Percentiles rank a stretch among this genome's conserved stretches.
phyloP scores from a whole-genome alignment of 2,113 vertebrate genomes.

The Myrmophylax atrothorax region DNA sequence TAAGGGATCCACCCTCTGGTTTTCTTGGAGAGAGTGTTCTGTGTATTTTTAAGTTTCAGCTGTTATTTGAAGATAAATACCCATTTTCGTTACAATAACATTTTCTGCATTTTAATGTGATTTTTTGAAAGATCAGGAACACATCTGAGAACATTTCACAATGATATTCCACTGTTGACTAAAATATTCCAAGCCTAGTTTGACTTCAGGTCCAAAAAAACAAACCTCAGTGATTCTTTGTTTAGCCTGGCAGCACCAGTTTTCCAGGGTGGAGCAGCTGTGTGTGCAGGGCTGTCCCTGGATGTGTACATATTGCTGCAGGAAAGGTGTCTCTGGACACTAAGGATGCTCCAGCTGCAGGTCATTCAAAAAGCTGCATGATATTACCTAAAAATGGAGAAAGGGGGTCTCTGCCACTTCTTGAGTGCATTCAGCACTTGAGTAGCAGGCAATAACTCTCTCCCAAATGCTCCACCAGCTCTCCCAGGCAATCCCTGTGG shows the following conservation, averaged over 20 bases:
- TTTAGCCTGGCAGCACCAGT: not conserved
- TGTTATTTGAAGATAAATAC: not conserved
- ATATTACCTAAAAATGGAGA: not conserved
- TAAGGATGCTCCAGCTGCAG: not conserved
- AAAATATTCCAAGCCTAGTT: not conserved
- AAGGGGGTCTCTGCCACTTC: not conserved
- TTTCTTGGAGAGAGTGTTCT: not conserved
- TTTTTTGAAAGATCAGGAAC: not conserved
- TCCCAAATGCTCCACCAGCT: not conserved
- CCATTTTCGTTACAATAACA: not conserved
- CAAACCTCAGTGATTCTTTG: not conserved
- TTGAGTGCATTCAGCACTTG: not conserved
- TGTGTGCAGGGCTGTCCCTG: not conserved
- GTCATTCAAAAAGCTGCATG: not conserved
- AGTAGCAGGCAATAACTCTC: not conserved
- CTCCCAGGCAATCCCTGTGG: not conserved
- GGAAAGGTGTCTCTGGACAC: not conserved
- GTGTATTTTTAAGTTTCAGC: not conserved
- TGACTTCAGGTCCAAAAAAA: not conserved
- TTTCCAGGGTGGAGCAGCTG: not conserved
- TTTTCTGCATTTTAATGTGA: not conserved
- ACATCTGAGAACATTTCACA: not conserved
- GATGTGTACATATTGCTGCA: not conserved
- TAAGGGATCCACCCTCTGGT: not conserved
- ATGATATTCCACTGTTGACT: not conserved